Base-by-base conservation (phyloP, 2,888 invertebrate genomes). In the Drosophila ustulata region DNA sequence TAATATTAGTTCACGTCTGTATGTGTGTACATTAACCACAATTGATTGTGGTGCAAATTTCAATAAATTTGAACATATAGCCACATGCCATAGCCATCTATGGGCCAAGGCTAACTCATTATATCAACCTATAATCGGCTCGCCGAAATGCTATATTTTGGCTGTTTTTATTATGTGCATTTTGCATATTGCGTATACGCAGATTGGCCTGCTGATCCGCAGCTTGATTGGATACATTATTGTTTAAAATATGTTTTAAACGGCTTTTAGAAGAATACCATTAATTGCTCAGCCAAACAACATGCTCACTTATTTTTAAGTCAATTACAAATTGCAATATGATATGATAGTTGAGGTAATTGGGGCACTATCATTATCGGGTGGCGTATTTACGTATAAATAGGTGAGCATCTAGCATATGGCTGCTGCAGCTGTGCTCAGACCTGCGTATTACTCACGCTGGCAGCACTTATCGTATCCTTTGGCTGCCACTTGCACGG, bases 391-490 rank as follows among this genome's bases (percentile, higher is more conserved):
- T 55, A 45, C 57, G 26, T 47, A 34, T 26, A 52, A 53, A 43
- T 61, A 55, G 23, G 45, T 58, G 25, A 62, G 7, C n/a, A 39
- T 45, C 41, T 3, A 51, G 41, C 57, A 71, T 28, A 58, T 56
- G 52, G 59, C 47, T 37, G 46, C n/a, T 25, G 13, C 53, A 63
- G 46, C 68, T 55, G 49, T 47, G 30, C 64, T 56, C 61, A 63
- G 34, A 66, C 52, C 45, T 51, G 37, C 58, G 56, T 68, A 67
- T 81, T 75, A 71, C 56, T 75, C 68, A 81, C 66, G 66, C 56
- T 66, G 67, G 47, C 55, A 75, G 79, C 82, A 78, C 82, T 84
- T 87, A 84, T 78, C 82, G 68, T 57, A 62, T 75, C 66, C 67
- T 61, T 63, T 46, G 56, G 56, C 30, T 68, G 71, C 25, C 77